phyloP scores from a whole-genome alignment of 2,888 invertebrate species.

The Smittia aterrima region DNA sequence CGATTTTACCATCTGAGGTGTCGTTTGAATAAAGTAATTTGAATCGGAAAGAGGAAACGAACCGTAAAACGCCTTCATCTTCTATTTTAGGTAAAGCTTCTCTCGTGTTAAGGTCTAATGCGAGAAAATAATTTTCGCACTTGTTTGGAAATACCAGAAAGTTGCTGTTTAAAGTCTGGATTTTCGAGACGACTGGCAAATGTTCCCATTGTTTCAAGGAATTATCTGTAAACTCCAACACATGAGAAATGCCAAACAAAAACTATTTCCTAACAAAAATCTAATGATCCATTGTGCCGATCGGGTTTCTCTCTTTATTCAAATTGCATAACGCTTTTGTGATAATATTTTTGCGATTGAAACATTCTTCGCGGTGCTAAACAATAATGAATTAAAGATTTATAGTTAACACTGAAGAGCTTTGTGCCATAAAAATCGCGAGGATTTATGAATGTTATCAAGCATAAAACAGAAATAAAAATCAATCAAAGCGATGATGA shows the following conservation, averaged over 20 bases:
- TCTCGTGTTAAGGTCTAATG: not conserved
- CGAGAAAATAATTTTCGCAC: not conserved
- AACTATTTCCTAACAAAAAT: not conserved
- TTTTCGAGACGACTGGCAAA: no score
- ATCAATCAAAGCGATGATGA: no score
- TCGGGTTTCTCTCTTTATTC: not conserved
- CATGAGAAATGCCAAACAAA: not conserved
- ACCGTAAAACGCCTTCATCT: not conserved
- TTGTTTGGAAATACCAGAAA: conserved; percentile 31
- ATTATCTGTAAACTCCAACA: no score
- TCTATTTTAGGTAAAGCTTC: not conserved
- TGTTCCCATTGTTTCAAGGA: no score
- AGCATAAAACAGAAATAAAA: no score
- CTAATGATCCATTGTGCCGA: not conserved
- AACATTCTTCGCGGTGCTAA: not conserved
- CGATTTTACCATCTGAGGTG: conserved; percentile 17
- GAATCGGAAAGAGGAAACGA: not conserved
- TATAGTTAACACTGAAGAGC: not conserved
- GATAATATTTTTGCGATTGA: not conserved
- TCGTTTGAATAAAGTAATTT: not conserved
- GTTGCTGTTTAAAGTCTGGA: no score
- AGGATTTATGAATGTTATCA: no score
- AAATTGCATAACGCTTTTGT: not conserved
- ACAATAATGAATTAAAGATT: not conserved
- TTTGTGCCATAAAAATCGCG: no score